Evolutionary conservation across 1,140 invertebrate species (phyloP), one percentile per base, ranked within the genome.

Genomic region (Penaeus indicus): DNA sequence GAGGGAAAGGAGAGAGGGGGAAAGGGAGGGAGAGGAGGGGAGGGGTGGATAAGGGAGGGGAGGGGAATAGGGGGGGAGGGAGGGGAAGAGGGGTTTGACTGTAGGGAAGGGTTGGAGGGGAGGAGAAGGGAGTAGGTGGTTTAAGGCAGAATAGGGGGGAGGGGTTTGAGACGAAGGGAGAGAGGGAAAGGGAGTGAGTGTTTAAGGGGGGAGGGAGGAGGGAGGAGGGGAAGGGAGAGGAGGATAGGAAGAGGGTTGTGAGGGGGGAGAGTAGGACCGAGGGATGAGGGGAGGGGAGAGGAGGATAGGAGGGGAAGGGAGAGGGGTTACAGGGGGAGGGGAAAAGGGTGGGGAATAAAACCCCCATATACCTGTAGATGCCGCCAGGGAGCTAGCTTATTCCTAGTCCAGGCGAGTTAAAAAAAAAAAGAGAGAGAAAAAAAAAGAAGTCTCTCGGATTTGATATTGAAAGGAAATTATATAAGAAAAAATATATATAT

Each of bases 1-100:
- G 38, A 22, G 38, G 69, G 22, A 18, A 19, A 25, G 38, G n/a
- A 72, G 21, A 72, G 69, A 27, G n/a, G 38, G 0, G 18, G 69
- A 19, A 18, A 11, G 19, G 38, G 38, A 3, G 27, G 19, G 18
- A 11, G 22, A 10, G 25, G 19, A 3, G 69, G 38, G 38, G 38
- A 72, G 38, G 13, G 78, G 61, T 42, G 77, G 54, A 54, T 80
- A 62, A 87, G 42, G 63, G 38, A 13, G 3, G 85, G 77, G 8
- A 64, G 64, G 62, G 61, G 25, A n/a, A 62, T 47, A 61, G 62
- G 54, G 38, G 60, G 54, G 13, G 27, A 8, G 62, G 25, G 81
- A 54, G 21, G n/a, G 47, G 80, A 21, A 61, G 80, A 11, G 32
- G 60, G 60, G 25, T n/a, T 5, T 42, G 42, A 69, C 21, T 38